Percentiles rank a stretch among this genome's conserved stretches.
These are phyloP conservation scores for Pachypeltis micranthus DNA, from an alignment of 1,140 invertebrate genomes.

Conservation along the genomic window DNA sequence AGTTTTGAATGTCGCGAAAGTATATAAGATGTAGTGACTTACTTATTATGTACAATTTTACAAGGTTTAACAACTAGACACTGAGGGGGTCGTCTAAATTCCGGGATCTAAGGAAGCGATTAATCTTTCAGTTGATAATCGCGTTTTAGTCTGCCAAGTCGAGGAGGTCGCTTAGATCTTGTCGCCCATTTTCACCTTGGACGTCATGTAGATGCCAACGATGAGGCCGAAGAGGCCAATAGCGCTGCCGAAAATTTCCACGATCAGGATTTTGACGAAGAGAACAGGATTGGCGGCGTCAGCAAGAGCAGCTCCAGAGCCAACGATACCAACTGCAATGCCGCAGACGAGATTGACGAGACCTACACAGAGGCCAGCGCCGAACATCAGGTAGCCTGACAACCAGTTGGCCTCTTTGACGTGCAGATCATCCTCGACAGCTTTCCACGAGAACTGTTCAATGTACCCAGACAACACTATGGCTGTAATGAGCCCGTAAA, in stretches of 20 bases:
- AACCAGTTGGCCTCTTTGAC: conserved; percentile 51
- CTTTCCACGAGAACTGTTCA: conserved; percentile 35
- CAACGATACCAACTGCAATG: conserved; percentile 89
- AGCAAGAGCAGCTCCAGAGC: conserved; percentile 86
- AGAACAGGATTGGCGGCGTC: conserved; percentile 89
- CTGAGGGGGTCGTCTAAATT: too few relatives aligned
- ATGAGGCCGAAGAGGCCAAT: conserved; percentile 98
- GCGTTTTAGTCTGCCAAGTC: too few relatives aligned
- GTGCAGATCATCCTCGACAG: conserved; percentile 27
- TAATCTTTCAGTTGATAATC: too few relatives aligned
- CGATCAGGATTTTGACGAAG: conserved; percentile 95
- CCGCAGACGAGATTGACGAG: conserved; percentile 92
- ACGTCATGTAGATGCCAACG: conserved; percentile 86
- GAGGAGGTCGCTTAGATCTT: conserved; percentile 28
- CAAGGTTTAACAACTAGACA: too few relatives aligned
- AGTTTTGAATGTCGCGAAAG: too few relatives aligned
- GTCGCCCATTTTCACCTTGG: conserved; percentile 50
- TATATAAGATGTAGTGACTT: too few relatives aligned
- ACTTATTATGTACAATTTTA: too few relatives aligned
- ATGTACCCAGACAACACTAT: conserved; percentile 84
- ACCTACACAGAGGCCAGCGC: conserved; percentile 86
- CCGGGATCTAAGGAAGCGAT: too few relatives aligned
- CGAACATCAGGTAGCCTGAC: conserved; percentile 87
- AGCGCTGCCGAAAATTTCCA: conserved; percentile 96
- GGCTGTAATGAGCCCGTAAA: conserved; percentile 96